Evolutionary conservation across 2,797 vertebrate genomes (phyloP).

Genomic region (Propithecus deckenii): DNA sequence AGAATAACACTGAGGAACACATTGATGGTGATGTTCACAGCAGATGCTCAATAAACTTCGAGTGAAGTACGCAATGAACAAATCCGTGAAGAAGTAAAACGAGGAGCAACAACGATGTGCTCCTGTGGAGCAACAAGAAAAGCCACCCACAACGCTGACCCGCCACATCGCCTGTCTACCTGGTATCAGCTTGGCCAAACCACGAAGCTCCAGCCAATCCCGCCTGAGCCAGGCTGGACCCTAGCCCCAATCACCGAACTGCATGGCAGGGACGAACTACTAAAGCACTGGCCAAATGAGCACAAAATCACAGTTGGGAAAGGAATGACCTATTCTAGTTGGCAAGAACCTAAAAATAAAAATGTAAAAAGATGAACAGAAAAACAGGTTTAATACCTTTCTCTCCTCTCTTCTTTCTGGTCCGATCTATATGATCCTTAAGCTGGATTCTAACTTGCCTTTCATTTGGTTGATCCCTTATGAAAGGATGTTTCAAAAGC

Average conservation of each 20-base stretch:
- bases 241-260: too few relatives aligned
- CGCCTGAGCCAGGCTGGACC: not conserved
- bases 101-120: rapidly evolving
- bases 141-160: too few relatives aligned
- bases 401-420: slow-evolving; percentile 98
- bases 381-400: slow-evolving; percentile 89
- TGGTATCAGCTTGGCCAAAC: not conserved
- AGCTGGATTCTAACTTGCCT: slow-evolving; percentile 99
- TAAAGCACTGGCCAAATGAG: not conserved
- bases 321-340: not conserved
- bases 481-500: slow-evolving; percentile 97
- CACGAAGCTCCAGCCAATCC: rapidly evolving
- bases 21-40: rapidly evolving
- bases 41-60: not conserved
- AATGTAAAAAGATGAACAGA: not conserved
- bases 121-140: not conserved
- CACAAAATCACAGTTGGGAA: not conserved
- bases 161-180: rapidly evolving
- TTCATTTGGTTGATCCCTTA: slow-evolving; percentile 99
- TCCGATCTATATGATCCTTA: slow-evolving; percentile 99
- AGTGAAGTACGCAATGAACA: not conserved
- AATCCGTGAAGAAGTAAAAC: not conserved
- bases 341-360: not conserved
- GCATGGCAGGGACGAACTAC: not conserved
- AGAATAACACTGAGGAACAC: not conserved